Evolutionary conservation across 2,113 vertebrate genomes (phyloP), one percentile per base, ranked within the genome.

Genomic region (Otolemur garnettii): DNA sequence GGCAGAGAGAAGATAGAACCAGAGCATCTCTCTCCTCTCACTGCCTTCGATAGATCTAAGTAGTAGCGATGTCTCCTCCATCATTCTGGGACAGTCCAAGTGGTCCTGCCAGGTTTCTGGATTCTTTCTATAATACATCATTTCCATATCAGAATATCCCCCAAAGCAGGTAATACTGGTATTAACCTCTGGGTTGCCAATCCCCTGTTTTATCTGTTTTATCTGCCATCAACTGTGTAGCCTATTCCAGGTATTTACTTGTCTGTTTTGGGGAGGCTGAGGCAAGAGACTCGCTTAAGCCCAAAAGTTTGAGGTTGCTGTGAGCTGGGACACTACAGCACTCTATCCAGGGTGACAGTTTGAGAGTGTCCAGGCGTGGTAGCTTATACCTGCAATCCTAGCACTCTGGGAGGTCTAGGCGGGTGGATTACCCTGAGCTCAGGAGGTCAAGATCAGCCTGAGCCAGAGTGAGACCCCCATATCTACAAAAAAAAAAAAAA

Each of bases 161-260:
- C 15, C 71, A 55, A 0, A 28, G 0, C 10, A 10, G 15, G 6
- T 3, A 8, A 17, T 7, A 5, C 10, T 38, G 4, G 2, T 24
- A 21, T 18, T 45, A 19, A 38, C 18, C 22, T 64, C 68, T 30
- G 4, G 5, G 30, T 26, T 84, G 7, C 18, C 10, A 22, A 38
- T 30, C 17, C 17, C 78, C 62, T 78, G 30, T 28, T 24, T 62
- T 19, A 17, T 5, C 19, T 69, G 77, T 42, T 28, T 55, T 62
- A 50, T 91, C 69, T 62, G n/a, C 14, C 5, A 45, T 59, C 26
- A 92, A 45, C 22, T 38, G 11, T 42, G 9, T 21, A 77, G 81
- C 3, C 22, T 10, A 68, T 45, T 89, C 30, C 71, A 7, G 57
- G 14, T 57, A 83, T 79, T 90, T 79, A 74, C 35, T 59, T 13